Base-by-base conservation (phyloP, 2,888 invertebrate species). In the Chalcis sispes region DNA sequence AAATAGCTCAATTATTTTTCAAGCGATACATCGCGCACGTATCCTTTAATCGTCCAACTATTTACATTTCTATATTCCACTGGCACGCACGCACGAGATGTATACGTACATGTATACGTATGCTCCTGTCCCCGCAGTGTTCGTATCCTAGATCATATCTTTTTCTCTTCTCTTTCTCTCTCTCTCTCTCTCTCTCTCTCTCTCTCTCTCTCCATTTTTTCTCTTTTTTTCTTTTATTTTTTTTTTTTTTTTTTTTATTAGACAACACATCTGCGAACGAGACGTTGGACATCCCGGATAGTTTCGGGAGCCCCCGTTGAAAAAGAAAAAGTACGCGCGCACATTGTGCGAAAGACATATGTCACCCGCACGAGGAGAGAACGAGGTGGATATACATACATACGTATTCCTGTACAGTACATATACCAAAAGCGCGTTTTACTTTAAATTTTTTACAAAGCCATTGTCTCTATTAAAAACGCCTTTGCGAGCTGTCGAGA, bases 181-280 rank as follows among this genome's bases (percentile, higher is more conserved):
- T 42, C 58, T 54, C 54, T 65, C 46, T 32, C 48, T 72, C 64
- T 59, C 65, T 64, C 42, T 58, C 46, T 50, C 46, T 5, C 46
- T 46, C 7, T 32, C 32, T 32, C 32, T 8, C 32, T 5, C 32
- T 32, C n/a, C 61, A 32, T 8, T 5, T 56, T 62, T 20, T 36
- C 48, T 8, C 40, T 36, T n/a, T 36, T n/a, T n/a, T n/a, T n/a
- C n/a, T n/a, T n/a, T n/a, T n/a, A n/a, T n/a, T n/a, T n/a, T 56
- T 42, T 48, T 36, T 70, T 42, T 69, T 18, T 27, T 32, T 42
- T 54, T 67, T 67, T 72, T 66, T 20, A 56, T 32, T 72, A 70
- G 76, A 69, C 82, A 83, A 82, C 85, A 80, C 86, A 85, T 85
- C 85, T 86, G 86, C 80, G 85, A 83, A 78, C 78, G 77, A 71